Evolutionary conservation across 2,888 invertebrate genomes (phyloP).

Genomic region (Ptychoptera albimana): DNA sequence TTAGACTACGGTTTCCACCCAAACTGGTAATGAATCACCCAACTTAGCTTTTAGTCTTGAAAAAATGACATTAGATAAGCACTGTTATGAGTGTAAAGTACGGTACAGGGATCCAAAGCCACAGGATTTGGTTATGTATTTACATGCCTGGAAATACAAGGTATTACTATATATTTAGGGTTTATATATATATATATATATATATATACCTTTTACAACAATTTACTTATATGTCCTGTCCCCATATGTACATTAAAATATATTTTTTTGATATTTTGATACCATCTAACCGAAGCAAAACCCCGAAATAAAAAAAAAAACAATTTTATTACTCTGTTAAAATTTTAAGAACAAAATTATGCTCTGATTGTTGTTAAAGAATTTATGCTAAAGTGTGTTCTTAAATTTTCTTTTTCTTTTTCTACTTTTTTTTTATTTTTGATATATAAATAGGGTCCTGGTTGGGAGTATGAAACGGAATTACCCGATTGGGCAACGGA

Average conservation of each 20-base stretch:
- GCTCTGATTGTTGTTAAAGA: too few relatives aligned
- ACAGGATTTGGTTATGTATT: slow-evolving; percentile 84
- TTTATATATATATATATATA: too few relatives aligned
- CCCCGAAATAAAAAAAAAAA: too few relatives aligned
- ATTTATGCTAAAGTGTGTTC: slow-evolving; percentile 9
- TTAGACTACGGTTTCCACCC: slow-evolving; percentile 68
- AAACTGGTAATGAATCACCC: slow-evolving; percentile 66
- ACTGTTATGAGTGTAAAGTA: slow-evolving; percentile 88
- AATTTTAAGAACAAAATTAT: too few relatives aligned
- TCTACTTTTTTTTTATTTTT: too few relatives aligned
- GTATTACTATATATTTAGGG: slow-evolving; percentile 26
- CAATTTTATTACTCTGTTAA: too few relatives aligned
- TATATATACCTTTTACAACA: too few relatives aligned
- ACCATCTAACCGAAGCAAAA: too few relatives aligned
- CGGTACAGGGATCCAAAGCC: slow-evolving; percentile 83
- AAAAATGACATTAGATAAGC: slow-evolving; percentile 63
- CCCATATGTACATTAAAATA: too few relatives aligned
- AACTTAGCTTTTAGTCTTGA: slow-evolving; percentile 47
- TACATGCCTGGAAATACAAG: slow-evolving; percentile 89
- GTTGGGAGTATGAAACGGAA: slow-evolving; percentile 86
- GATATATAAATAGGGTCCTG: slow-evolving; percentile 53
- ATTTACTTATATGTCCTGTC: neutral
- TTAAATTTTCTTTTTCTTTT: too few relatives aligned
- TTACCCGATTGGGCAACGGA: slow-evolving; percentile 84
- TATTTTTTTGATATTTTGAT: too few relatives aligned